Conservation (phyloP, 2,888 invertebrate species). For the Andricus quercusramuli region DNA sequence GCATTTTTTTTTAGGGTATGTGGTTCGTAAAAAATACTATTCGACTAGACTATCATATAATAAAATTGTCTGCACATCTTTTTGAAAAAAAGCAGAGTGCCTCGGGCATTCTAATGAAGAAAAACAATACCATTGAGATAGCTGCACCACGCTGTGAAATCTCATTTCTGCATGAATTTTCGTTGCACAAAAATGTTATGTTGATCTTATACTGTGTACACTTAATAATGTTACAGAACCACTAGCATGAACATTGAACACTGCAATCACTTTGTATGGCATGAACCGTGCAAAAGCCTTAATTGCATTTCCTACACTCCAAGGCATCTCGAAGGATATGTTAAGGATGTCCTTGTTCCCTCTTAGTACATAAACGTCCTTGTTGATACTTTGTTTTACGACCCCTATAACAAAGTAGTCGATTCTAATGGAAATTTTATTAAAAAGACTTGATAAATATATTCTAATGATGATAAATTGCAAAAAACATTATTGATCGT, state of each 20-base stretch:
- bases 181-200: conserved; percentile 5
- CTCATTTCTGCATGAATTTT: conserved; percentile 24
- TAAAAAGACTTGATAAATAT: not conserved
- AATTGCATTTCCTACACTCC: conserved; percentile 11
- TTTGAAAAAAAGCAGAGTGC: not conserved
- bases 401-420: not conserved
- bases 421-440: not conserved
- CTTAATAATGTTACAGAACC: not conserved
- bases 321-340: conserved; percentile 9
- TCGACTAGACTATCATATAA: too few species aligned
- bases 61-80: not conserved
- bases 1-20: too few species aligned
- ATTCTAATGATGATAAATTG: not conserved
- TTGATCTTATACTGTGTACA: not conserved
- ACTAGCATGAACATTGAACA: conserved; percentile 22
- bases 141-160: not conserved
- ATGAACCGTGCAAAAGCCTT: conserved; percentile 30
- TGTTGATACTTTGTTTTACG: not conserved
- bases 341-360: not conserved
- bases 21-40: too few species aligned
- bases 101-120: not conserved
- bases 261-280: conserved; percentile 29
- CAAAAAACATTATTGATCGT: too few species aligned
- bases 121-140: not conserved
- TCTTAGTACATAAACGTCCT: not conserved